Evolutionary conservation across 2,888 invertebrate species (phyloP).

Genomic region (Cerceris ruficornis): DNA sequence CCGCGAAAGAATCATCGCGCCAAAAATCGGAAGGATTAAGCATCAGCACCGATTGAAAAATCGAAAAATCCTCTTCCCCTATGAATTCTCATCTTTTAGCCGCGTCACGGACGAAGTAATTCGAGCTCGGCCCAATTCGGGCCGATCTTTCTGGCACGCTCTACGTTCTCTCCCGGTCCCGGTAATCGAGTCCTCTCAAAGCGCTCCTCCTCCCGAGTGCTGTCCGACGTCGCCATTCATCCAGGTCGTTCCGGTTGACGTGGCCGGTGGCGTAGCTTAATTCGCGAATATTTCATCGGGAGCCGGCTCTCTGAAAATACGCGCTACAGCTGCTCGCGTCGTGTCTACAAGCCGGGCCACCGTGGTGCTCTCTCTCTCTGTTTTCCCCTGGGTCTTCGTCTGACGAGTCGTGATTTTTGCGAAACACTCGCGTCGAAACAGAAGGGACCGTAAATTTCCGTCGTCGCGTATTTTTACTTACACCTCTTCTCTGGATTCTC

Average conservation of each 20-base stretch:
- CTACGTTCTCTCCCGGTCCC: background rate
- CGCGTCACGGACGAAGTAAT: constrained; percentile 24
- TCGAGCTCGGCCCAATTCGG: constrained; percentile 46
- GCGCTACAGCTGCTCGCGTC: constrained; percentile 77
- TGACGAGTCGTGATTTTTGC: constrained; percentile 41
- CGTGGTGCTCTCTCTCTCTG: constrained; percentile 21
- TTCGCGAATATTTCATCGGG: constrained; percentile 74
- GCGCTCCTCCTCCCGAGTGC: constrained; percentile 63
- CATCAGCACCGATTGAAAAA: no score
- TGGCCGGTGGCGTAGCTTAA: constrained; percentile 71
- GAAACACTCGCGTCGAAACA: constrained; percentile 29
- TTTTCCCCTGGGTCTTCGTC: no score
- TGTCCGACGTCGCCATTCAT: constrained; percentile 76
- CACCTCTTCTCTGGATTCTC: background rate
- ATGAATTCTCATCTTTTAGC: no score
- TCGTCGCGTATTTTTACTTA: constrained; percentile 51
- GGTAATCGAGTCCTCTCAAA: constrained; percentile 52
- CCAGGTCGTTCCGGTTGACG: constrained; percentile 68
- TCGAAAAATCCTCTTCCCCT: no score
- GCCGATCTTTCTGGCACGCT: constrained; percentile 36
- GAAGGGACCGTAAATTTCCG: constrained; percentile 47
- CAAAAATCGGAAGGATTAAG: no score
- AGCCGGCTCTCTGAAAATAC: constrained; percentile 75
- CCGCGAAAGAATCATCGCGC: no score
- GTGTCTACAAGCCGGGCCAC: constrained; percentile 70